phyloP scores from a whole-genome alignment of 2,888 invertebrate species.

The Eledona agricola region DNA sequence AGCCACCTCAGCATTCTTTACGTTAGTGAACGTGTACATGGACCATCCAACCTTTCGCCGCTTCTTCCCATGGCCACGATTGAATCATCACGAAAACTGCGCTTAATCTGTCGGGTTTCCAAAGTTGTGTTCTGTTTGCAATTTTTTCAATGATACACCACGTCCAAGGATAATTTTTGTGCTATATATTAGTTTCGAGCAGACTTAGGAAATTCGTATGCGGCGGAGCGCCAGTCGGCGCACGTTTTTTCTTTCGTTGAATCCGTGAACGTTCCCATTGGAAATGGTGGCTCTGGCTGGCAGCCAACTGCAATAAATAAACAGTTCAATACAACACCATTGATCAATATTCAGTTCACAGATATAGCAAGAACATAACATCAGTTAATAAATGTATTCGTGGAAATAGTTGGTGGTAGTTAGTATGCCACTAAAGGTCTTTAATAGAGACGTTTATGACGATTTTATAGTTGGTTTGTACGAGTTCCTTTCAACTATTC shows the following conservation, averaged over 20 bases:
- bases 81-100: conserved; percentile 46
- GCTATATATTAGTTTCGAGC: no score
- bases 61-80: conserved; percentile 45
- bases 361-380: conserved; percentile 36
- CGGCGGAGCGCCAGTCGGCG: no score
- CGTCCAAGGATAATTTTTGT: no score
- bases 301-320: conserved; percentile 31
- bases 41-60: conserved; percentile 28
- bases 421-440: conserved; percentile 44
- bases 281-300: conserved; percentile 29
- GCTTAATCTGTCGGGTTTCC: no score
- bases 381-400: conserved; percentile 43
- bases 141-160: no score
- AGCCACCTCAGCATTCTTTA: conserved; percentile 51
- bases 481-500: conserved; percentile 37
- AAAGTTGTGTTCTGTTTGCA: no score
- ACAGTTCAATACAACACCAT: conserved; percentile 31
- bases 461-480: conserved; percentile 44
- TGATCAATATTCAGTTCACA: conserved; percentile 36
- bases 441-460: conserved; percentile 51
- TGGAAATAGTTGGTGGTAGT: conserved; percentile 42
- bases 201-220: no score
- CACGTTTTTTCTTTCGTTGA: conserved; percentile 25
- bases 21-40: conserved; percentile 36
- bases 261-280: conserved; percentile 23